phyloP scores from a whole-genome alignment of 2,797 vertebrate species.

The Lutjanus campechanus region DNA sequence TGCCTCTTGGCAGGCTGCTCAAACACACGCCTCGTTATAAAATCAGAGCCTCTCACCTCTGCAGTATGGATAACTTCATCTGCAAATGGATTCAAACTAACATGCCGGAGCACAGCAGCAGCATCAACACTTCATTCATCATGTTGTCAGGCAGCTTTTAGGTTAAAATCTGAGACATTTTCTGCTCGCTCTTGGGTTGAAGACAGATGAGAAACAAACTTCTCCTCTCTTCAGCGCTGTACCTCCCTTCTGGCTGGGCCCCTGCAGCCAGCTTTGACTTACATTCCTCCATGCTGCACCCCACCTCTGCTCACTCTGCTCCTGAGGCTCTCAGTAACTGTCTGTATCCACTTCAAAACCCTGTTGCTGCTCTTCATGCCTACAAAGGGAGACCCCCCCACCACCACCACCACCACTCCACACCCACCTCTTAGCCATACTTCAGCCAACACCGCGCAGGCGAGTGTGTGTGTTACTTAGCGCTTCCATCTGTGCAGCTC shows the following conservation, averaged over 20 bases:
- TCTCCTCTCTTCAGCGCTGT: conserved; percentile 20
- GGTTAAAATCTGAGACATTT: conserved; percentile 44
- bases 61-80: conserved; percentile 26
- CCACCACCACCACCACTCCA: conserved; percentile 29
- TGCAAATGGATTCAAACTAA: conserved; percentile 35
- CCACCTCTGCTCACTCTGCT: conserved; percentile 64
- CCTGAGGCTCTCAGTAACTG: conserved; percentile 65
- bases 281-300: conserved; percentile 69
- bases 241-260: conserved; percentile 60
- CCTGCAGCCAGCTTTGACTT: conserved; percentile 63
- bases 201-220: conserved; percentile 61
- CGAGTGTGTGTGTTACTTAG: conserved; percentile 62
- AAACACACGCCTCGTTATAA: not conserved
- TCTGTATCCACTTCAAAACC: conserved; percentile 80
- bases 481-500: conserved; percentile 59
- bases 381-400: conserved; percentile 69
- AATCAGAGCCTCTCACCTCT: conserved; percentile 20
- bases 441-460: conserved; percentile 52
- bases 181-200: conserved; percentile 21
- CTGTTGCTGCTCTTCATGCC: conserved; percentile 69
- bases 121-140: conserved; percentile 42
- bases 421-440: conserved; percentile 64
- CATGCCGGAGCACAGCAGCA: conserved; percentile 16
- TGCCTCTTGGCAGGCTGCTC: conserved; percentile 13
- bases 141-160: conserved; percentile 29